A percentile compares a stretch with the other conserved stretches of the same genome.
These are phyloP conservation scores for Masnerella sp. DNA, from an alignment of 2,888 invertebrate species.

Conservation along the genomic window DNA sequence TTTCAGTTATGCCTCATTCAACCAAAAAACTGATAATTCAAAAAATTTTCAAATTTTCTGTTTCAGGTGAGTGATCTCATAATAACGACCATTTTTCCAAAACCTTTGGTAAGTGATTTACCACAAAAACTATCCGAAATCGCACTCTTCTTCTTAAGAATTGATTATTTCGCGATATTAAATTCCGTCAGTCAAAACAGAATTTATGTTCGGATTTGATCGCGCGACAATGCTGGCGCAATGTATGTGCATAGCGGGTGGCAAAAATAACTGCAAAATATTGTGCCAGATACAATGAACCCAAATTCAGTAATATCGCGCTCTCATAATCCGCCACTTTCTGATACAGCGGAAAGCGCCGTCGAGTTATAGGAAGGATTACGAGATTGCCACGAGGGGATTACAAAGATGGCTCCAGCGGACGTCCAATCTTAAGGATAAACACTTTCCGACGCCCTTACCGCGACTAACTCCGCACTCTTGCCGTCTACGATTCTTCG, in stretches of 20 bases:
- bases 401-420: constrained; percentile 76
- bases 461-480: constrained; percentile 56
- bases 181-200: constrained; percentile 12
- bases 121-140: neutral
- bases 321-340: constrained; percentile 63
- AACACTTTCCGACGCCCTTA: constrained; percentile 76
- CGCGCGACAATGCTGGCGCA: neutral
- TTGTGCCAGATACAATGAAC: constrained; percentile 68
- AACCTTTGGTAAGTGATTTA: constrained; percentile 12
- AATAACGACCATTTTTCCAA: too few species aligned
- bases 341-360: constrained; percentile 57
- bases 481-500: constrained; percentile 42
- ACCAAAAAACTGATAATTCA: too few species aligned
- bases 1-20: too few species aligned
- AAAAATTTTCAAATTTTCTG: neutral
- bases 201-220: constrained; percentile 15
- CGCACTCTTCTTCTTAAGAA: neutral
- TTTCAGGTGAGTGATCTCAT: constrained; percentile 6
- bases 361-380: constrained; percentile 75
- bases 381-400: constrained; percentile 77
- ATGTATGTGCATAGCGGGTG: constrained; percentile 26
- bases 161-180: constrained; percentile 10
- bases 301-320: constrained; percentile 63
- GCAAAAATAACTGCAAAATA: constrained; percentile 70
- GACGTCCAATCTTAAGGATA: constrained; percentile 78